Conservation (phyloP, 1,140 invertebrate species). For the Formica exsecta region DNA sequence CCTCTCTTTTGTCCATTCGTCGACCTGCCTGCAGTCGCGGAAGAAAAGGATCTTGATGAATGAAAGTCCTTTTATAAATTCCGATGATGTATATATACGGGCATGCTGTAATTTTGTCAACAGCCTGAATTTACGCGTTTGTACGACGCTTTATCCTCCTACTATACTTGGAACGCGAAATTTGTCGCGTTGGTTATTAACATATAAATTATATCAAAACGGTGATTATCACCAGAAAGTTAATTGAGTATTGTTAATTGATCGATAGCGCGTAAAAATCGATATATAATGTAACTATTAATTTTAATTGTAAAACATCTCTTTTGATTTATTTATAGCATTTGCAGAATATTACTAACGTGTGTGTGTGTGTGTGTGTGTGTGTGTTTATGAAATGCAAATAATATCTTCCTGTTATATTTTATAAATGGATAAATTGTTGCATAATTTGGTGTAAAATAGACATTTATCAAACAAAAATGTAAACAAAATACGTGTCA, state of each 20-base stretch:
- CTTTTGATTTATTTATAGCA: conserved; percentile 24
- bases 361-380: no score
- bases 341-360: not conserved
- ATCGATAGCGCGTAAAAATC: conserved; percentile 24
- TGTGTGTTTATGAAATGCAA: not conserved
- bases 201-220: conserved; percentile 35
- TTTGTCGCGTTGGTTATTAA: conserved; percentile 31
- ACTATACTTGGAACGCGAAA: not conserved
- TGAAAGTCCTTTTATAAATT: conserved; percentile 59
- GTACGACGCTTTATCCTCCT: not conserved
- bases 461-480: not conserved
- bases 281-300: conserved; percentile 2
- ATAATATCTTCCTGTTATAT: not conserved
- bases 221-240: conserved; percentile 3
- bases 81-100: conserved; percentile 11
- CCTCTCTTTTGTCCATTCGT: conserved; percentile 60
- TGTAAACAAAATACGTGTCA: not conserved
- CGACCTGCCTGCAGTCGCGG: conserved; percentile 13
- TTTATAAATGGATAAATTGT: not conserved
- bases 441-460: not conserved
- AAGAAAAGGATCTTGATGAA: conserved; percentile 69
- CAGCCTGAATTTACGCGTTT: conserved; percentile 41
- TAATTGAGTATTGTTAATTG: conserved; percentile 31
- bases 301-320: conserved; percentile 11
- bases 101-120: conserved; percentile 22